These are phyloP conservation scores for Lasioglossum morio DNA, from an alignment of 2,888 invertebrate genomes.

Conservation along the genomic window DNA sequence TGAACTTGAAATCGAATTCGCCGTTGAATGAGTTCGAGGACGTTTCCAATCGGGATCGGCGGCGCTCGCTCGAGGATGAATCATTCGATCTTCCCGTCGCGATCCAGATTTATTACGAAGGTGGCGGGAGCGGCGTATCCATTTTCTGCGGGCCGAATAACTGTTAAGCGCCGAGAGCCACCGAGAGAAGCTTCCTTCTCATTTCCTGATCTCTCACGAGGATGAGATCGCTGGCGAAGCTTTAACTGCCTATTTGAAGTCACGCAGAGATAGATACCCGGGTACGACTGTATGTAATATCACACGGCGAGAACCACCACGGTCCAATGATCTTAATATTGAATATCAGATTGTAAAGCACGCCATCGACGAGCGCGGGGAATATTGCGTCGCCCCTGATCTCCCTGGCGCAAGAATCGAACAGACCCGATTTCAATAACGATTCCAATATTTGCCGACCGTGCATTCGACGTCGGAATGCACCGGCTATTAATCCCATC, in stretches of 20 bases:
- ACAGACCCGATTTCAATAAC: not conserved
- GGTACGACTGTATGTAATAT: slow-evolving; percentile 69
- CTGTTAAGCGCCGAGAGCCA: slow-evolving; percentile 16
- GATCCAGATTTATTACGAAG: slow-evolving; percentile 14
- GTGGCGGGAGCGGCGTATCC: slow-evolving; percentile 8
- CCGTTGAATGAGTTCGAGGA: not conserved
- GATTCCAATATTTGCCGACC: not conserved
- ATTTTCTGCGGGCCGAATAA: slow-evolving; percentile 31
- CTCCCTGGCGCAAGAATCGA: slow-evolving; percentile 32
- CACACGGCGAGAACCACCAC: slow-evolving; percentile 62
- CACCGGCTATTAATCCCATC: not conserved
- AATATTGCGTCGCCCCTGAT: slow-evolving; percentile 41
- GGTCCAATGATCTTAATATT: slow-evolving; percentile 70
- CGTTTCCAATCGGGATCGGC: not conserved
- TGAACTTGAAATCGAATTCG: not conserved
- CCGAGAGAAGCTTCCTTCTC: slow-evolving; percentile 9
- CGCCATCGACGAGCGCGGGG: slow-evolving; percentile 14
- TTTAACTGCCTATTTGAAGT: slow-evolving; percentile 24
- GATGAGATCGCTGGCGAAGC: slow-evolving; percentile 51
- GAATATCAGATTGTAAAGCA: slow-evolving; percentile 62
- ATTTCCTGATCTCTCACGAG: slow-evolving; percentile 56
- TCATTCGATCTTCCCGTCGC: not conserved
- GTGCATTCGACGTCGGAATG: not conserved
- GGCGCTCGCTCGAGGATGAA: not conserved
- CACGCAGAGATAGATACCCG: slow-evolving; percentile 23